Conservation (phyloP, 2,113 vertebrate genomes). For the Chaenogobius annularis region DNA sequence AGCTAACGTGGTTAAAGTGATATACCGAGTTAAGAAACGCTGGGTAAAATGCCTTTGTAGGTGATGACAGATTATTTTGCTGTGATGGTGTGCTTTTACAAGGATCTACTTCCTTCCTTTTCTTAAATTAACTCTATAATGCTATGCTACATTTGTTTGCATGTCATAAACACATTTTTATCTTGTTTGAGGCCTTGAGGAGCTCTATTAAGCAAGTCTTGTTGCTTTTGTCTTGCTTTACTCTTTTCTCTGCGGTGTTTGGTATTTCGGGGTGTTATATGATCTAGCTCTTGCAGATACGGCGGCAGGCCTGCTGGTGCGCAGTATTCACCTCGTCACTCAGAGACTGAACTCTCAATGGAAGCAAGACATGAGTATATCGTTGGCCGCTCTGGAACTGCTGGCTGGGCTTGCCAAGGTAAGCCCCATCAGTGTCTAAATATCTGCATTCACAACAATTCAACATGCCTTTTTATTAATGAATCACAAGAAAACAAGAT, state of each 20-base stretch:
- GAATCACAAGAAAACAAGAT: neutral
- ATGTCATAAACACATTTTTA: constrained; percentile 23
- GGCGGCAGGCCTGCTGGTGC: constrained; percentile 91
- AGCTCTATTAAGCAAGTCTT: constrained; percentile 4
- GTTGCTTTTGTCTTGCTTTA: constrained; percentile 66
- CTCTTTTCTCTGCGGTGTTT: constrained; percentile 83
- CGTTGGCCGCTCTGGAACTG: constrained; percentile 91
- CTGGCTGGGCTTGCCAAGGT: constrained; percentile 95
- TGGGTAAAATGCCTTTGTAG: constrained; percentile 74
- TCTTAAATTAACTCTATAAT: constrained; percentile 8
- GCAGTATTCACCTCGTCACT: constrained; percentile 94
- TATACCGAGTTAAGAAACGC: constrained; percentile 69
- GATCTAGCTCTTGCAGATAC: constrained; percentile 98
- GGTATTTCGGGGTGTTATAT: constrained; percentile 87
- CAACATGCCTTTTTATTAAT: neutral
- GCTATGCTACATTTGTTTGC: constrained; percentile 28
- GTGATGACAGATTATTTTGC: constrained; percentile 49
- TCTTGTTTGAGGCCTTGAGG: constrained; percentile 6
- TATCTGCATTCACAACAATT: neutral
- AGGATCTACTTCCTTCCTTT: constrained; percentile 15
- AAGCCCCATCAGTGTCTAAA: constrained; percentile 15
- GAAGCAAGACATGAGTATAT: constrained; percentile 96
- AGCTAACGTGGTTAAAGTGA: constrained; percentile 73
- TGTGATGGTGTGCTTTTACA: constrained; percentile 56
- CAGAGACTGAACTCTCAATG: constrained; percentile 94